phyloP scores from a whole-genome alignment of 2,113 vertebrate genomes.

The Phrynosoma platyrhinos region DNA sequence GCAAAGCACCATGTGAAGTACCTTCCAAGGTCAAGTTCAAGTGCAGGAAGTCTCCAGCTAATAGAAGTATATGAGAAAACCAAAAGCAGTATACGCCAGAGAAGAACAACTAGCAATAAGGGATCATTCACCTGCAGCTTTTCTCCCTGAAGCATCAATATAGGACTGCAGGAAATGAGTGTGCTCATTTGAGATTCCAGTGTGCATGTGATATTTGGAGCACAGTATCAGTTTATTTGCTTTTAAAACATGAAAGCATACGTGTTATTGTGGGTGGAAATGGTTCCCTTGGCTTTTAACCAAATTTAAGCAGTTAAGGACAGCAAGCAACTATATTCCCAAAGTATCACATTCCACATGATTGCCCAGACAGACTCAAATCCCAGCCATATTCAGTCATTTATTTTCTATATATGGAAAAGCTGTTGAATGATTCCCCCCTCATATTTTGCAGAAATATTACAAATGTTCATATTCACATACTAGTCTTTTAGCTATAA shows the following conservation, averaged over 20 bases:
- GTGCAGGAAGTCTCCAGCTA: slow-evolving; percentile 63
- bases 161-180: slow-evolving; percentile 62
- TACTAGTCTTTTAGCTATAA: background rate
- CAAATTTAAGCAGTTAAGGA: slow-evolving; percentile 37
- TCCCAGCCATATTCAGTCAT: background rate
- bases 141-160: slow-evolving; percentile 57
- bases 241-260: background rate
- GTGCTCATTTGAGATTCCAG: slow-evolving; percentile 58
- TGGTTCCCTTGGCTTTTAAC: slow-evolving; percentile 35
- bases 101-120: slow-evolving; percentile 61
- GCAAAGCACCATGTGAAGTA: slow-evolving; percentile 33
- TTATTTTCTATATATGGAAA: background rate
- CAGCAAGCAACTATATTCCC: slow-evolving; percentile 17
- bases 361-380: slow-evolving; percentile 14
- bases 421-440: background rate
- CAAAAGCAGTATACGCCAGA: slow-evolving; percentile 51
- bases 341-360: slow-evolving; percentile 21
- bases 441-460: background rate
- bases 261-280: slow-evolving; percentile 12
- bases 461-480: background rate
- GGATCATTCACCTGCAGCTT: slow-evolving; percentile 61
- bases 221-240: slow-evolving; percentile 18
- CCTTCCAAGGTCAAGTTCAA: slow-evolving; percentile 68
- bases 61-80: slow-evolving; percentile 58
- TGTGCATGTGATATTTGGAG: slow-evolving; percentile 25